Conservation (phyloP, 2,113 vertebrate species). For the Gobio gobio region DNA sequence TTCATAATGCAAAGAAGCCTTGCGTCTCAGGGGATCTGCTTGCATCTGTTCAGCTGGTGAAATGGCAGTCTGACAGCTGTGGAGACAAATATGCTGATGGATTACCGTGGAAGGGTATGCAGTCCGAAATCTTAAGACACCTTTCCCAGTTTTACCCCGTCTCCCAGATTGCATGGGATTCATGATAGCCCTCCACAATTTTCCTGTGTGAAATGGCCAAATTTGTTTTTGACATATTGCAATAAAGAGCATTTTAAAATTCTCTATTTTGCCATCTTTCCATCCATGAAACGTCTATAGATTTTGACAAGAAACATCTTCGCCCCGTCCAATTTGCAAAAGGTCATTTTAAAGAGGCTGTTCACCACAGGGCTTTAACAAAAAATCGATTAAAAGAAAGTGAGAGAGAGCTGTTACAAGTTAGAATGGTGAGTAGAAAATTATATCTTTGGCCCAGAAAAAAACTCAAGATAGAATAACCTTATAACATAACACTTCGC, state of each 20-base stretch:
- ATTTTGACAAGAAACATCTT: constrained; percentile 16
- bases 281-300: neutral
- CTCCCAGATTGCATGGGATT: neutral
- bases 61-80: neutral
- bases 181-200: neutral
- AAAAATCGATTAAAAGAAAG: neutral
- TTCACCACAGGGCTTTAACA: neutral
- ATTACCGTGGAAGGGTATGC: neutral
- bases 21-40: neutral
- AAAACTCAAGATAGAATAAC: neutral
- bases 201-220: neutral
- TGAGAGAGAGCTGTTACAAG: neutral
- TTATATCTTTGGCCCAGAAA: neutral
- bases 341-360: constrained; percentile 3
- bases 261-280: neutral
- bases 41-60: constrained; percentile 12
- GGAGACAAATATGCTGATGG: neutral
- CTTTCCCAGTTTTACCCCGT: neutral
- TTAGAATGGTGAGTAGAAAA: neutral
- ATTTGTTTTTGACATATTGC: neutral
- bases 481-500: neutral
- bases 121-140: neutral
- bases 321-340: constrained; percentile 3
- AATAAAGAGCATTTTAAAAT: neutral
- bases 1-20: neutral